Percentiles rank a stretch among this genome's conserved stretches.
phyloP scores from a whole-genome alignment of 2,888 invertebrate species.

The Parascotia fuliginaria region DNA sequence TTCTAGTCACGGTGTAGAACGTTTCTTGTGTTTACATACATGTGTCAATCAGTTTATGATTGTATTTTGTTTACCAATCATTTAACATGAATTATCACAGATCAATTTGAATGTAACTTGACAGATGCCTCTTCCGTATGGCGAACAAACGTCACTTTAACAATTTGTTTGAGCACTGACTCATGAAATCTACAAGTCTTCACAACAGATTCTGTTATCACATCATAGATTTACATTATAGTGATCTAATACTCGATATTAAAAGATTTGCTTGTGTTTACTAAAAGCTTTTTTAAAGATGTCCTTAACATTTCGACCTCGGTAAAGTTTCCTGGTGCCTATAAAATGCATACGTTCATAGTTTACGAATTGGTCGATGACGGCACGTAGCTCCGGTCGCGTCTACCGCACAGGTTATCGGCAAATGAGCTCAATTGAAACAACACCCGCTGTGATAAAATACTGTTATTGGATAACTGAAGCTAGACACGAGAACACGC shows the following conservation, averaged over 20 bases:
- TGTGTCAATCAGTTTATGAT: conserved; percentile 23
- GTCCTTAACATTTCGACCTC: conserved; percentile 49
- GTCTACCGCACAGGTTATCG: conserved; percentile 60
- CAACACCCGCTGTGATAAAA: conserved; percentile 54
- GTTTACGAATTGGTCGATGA: conserved; percentile 63
- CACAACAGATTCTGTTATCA: conserved; percentile 9
- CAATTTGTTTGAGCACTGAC: conserved; percentile 16
- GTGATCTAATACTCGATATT: conserved; percentile 23
- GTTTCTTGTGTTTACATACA: conserved; percentile 18
- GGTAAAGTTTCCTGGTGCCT: conserved; percentile 51
- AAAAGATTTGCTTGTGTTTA: conserved; percentile 15
- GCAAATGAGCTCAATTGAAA: conserved; percentile 71
- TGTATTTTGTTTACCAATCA: conserved; percentile 21
- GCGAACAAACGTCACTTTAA: conserved; percentile 1
- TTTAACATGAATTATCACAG: conserved; percentile 24
- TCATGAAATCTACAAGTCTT: conserved; percentile 6
- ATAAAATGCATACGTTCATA: conserved; percentile 39
- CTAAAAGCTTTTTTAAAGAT: conserved; percentile 13
- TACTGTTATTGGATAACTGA: conserved; percentile 50
- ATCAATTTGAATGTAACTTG: conserved; percentile 19
- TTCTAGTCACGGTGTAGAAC: not conserved
- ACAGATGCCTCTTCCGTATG: conserved; percentile 20
- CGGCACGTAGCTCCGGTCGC: conserved; percentile 46
- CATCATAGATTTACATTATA: no score
- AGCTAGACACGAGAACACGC: conserved; percentile 32